These are phyloP conservation scores for Hucho hucho DNA, from an alignment of 2,113 vertebrate genomes.

Conservation along the genomic window DNA sequence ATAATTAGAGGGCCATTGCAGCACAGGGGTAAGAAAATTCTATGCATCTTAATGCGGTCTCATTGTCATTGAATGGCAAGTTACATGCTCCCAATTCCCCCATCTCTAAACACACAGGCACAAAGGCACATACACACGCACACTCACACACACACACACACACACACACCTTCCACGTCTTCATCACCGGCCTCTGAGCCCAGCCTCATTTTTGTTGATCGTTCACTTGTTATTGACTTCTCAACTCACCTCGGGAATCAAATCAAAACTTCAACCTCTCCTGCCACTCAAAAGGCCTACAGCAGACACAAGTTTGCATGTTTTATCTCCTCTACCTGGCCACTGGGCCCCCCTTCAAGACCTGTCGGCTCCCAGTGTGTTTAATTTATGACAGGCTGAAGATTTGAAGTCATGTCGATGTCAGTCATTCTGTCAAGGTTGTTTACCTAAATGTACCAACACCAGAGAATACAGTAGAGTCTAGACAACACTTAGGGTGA, in stretches of 20 bases:
- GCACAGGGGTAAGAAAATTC: neutral
- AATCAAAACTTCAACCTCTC: constrained; percentile 3
- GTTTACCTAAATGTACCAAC: neutral
- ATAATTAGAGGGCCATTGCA: neutral
- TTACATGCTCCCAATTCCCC: too few relatives aligned
- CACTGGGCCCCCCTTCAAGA: neutral
- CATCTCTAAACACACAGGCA: neutral
- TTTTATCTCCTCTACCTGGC: neutral
- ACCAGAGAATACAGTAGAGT: neutral
- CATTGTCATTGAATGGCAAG: neutral
- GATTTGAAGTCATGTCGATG: constrained; percentile 1
- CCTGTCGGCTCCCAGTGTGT: neutral
- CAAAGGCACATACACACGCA: neutral
- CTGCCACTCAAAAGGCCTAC: neutral
- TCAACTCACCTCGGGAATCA: neutral
- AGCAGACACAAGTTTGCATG: neutral
- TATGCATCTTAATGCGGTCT: neutral
- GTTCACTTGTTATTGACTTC: neutral
- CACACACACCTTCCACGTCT: too few relatives aligned
- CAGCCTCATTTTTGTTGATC: constrained; percentile 8
- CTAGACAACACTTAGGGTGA: neutral
- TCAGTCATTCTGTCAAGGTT: neutral
- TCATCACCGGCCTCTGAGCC: neutral
- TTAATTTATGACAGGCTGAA: constrained; percentile 21
- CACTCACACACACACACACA: neutral